A percentile compares a stretch with the other conserved stretches of the same genome.
Conservation (phyloP, 2,888 invertebrate species). For the Orchesellides sinensis region DNA sequence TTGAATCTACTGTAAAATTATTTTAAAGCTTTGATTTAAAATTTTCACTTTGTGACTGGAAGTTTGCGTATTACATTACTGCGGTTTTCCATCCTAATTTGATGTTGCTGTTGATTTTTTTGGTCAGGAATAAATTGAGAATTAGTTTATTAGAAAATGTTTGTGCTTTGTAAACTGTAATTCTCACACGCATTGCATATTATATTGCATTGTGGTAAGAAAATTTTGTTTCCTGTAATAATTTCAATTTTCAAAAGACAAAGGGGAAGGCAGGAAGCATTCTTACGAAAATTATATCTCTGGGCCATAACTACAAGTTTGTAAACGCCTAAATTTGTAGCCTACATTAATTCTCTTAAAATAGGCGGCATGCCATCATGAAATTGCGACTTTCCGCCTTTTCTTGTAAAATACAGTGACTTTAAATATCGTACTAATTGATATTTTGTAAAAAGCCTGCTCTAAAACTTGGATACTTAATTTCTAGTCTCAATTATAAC, state of each 20-base stretch:
- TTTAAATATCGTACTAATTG: constrained; percentile 25
- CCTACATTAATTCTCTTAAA: background rate
- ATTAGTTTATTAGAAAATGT: background rate
- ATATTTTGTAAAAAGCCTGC: constrained; percentile 19
- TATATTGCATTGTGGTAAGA: background rate
- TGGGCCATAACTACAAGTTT: background rate
- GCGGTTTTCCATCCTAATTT: background rate
- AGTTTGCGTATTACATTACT: constrained; percentile 35
- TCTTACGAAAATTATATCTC: background rate
- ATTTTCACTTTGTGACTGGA: too few relatives aligned
- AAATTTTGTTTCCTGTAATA: background rate
- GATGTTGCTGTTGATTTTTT: too few relatives aligned
- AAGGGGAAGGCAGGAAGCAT: background rate
- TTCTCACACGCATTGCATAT: background rate
- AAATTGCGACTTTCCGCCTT: constrained; percentile 3
- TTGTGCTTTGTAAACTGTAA: background rate
- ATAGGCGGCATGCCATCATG: constrained; percentile 11
- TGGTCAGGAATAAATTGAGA: background rate
- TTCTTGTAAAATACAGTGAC: background rate
- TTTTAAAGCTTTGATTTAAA: too few relatives aligned
- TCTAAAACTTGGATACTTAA: constrained; percentile 9
- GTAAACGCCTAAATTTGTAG: background rate
- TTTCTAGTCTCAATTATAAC: background rate
- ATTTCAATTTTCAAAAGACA: background rate
- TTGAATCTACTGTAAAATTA: too few relatives aligned